These are phyloP conservation scores for Parnassius smintheus DNA, from an alignment of 2,888 invertebrate genomes.

Conservation along the genomic window DNA sequence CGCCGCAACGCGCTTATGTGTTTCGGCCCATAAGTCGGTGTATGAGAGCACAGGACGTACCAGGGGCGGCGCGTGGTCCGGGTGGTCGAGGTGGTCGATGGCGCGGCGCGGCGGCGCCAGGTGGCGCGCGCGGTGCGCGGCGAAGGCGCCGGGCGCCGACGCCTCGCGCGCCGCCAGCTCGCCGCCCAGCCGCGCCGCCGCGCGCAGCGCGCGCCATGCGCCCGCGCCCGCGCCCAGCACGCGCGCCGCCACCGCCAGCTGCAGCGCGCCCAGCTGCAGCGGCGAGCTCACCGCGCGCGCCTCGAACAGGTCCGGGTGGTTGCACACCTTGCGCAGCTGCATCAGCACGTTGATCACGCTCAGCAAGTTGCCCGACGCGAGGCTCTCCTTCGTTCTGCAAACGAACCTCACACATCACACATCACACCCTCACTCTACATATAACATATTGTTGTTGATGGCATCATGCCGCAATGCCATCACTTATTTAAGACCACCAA, in stretches of 20 bases:
- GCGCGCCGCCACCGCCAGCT: constrained; percentile 86
- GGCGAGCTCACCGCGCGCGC: constrained; percentile 96
- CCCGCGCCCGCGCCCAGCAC: constrained; percentile 84
- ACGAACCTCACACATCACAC: neutral
- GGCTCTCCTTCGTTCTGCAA: constrained; percentile 93
- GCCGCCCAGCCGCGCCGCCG: constrained; percentile 86
- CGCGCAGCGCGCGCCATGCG: constrained; percentile 84
- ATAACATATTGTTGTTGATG: too few species aligned
- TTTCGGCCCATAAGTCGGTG: too few species aligned
- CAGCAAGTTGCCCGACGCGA: constrained; percentile 95
- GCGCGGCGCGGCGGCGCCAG: constrained; percentile 84
- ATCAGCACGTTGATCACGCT: constrained; percentile 98
- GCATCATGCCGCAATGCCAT: too few species aligned
- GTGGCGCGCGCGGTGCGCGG: constrained; percentile 89
- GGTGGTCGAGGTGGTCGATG: constrained; percentile 75
- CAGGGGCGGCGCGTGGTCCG: constrained; percentile 79
- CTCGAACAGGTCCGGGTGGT: constrained; percentile 99
- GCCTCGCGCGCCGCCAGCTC: constrained; percentile 84
- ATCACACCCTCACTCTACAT: too few species aligned
- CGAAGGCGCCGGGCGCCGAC: constrained; percentile 89
- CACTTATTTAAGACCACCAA: too few species aligned
- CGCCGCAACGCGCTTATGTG: too few species aligned
- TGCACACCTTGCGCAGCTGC: constrained; percentile 98
- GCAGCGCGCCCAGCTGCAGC: constrained; percentile 92
- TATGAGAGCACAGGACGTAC: too few species aligned